Conservation (phyloP, 2,797 vertebrate genomes). For the Hoplostethus mediterraneus region DNA sequence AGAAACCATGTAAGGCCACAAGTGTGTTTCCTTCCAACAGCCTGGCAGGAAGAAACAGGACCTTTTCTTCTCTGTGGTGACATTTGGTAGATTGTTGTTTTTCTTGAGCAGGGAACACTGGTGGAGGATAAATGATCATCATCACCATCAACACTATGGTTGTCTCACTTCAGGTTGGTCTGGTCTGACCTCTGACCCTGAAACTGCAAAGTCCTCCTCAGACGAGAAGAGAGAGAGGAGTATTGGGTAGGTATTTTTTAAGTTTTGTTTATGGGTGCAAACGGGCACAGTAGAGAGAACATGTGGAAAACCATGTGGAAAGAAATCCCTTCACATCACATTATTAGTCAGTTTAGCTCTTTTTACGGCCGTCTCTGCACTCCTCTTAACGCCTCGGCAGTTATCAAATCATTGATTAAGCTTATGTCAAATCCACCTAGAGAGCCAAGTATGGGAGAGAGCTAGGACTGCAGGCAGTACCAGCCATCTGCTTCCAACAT, state of each 20-base stretch:
- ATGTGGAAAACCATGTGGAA: constrained; percentile 31
- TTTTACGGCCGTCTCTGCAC: constrained; percentile 49
- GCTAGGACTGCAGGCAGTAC: constrained; percentile 41
- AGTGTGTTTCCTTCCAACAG: constrained; percentile 13
- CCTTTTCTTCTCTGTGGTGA: constrained; percentile 19
- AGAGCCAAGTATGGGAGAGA: constrained; percentile 52
- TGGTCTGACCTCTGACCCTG: not conserved
- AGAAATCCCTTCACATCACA: constrained; percentile 45
- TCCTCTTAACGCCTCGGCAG: constrained; percentile 63
- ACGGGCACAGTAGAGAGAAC: not conserved
- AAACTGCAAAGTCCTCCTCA: not conserved
- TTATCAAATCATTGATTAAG: constrained; percentile 78
- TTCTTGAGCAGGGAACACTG: not conserved
- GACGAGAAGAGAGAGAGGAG: too few species aligned
- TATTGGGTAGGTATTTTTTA: not conserved
- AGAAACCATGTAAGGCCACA: constrained; percentile 25
- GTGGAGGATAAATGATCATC: not conserved
- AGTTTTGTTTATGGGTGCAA: too few species aligned
- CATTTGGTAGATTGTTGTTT: not conserved
- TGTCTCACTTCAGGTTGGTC: not conserved
- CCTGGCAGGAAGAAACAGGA: not conserved
- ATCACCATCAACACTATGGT: not conserved
- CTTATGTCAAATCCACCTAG: constrained; percentile 60
- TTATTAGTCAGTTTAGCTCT: constrained; percentile 50
- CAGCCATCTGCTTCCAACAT: constrained; percentile 63